phyloP scores from a whole-genome alignment of 2,888 invertebrate genomes.

The Ptychoptera albimana region DNA sequence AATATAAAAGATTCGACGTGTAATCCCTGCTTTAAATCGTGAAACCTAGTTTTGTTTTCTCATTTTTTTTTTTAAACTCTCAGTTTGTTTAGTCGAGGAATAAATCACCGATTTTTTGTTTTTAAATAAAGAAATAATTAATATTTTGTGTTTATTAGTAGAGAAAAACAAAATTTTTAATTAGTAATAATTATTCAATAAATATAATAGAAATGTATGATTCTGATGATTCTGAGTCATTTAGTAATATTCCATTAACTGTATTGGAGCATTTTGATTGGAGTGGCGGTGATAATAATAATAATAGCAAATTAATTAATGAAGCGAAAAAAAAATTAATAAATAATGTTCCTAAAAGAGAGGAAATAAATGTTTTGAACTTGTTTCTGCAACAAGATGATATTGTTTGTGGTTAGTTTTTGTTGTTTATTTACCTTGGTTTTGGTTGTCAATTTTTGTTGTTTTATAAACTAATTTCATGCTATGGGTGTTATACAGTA shows the following conservation, averaged over 20 bases:
- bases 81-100: too few species aligned
- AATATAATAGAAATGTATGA: conserved; percentile 9
- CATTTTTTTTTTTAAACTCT: too few species aligned
- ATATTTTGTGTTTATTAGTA: too few species aligned
- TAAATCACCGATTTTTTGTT: too few species aligned
- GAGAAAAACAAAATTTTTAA: too few species aligned
- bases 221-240: conserved; percentile 11
- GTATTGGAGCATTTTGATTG: conserved; percentile 25
- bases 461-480: neutral
- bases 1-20: too few species aligned
- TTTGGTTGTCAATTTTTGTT: neutral
- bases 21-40: too few species aligned
- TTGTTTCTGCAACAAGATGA: conserved; percentile 2
- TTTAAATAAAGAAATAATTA: too few species aligned
- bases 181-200: neutral
- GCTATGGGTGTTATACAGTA: too few species aligned
- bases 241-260: conserved; percentile 25
- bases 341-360: neutral
- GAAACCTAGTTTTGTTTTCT: too few species aligned
- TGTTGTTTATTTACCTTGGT: conserved; percentile 11
- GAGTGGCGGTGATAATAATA: conserved; percentile 4
- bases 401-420: conserved; percentile 10
- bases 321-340: neutral
- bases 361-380: neutral
- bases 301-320: neutral